Conservation (phyloP, 2,888 invertebrate species). For the Tolmerus cingulatus region DNA sequence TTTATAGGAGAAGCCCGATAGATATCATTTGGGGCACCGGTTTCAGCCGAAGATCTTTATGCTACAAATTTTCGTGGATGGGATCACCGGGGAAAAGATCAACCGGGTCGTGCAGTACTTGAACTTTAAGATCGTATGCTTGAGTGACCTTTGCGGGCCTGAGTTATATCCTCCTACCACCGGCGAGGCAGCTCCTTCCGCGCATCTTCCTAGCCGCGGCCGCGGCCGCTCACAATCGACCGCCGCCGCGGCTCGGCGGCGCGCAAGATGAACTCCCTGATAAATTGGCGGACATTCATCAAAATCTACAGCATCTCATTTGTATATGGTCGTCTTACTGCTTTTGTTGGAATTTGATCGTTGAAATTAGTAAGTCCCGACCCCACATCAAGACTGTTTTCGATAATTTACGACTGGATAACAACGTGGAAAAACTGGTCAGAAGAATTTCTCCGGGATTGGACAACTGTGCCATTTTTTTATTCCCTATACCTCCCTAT, state of each 20-base stretch:
- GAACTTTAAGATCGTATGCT: constrained; percentile 31
- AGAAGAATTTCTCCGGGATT: constrained; percentile 30
- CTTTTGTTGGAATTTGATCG: constrained; percentile 36
- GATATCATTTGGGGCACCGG: constrained; percentile 26
- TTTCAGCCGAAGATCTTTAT: not conserved
- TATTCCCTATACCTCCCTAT: constrained; percentile 1
- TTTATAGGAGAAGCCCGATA: constrained; percentile 24
- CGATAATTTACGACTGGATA: constrained; percentile 40
- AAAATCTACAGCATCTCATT: constrained; percentile 43
- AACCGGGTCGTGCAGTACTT: constrained; percentile 32
- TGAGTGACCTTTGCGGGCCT: constrained; percentile 23
- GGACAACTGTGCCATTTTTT: constrained; percentile 25
- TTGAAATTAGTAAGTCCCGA: constrained; percentile 37
- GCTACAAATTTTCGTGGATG: constrained; percentile 27
- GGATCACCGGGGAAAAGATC: constrained; percentile 17
- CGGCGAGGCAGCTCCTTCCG: constrained; percentile 15
- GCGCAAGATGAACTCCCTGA: constrained; percentile 40
- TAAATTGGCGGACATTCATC: constrained; percentile 46
- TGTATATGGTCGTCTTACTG: constrained; percentile 24
- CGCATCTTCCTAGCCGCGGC: not conserved
- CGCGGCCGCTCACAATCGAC: constrained; percentile 33
- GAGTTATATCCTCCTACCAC: constrained; percentile 32
- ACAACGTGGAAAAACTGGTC: constrained; percentile 34
- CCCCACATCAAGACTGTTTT: constrained; percentile 43
- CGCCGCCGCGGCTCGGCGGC: not conserved